Percentiles rank a stretch among this genome's conserved stretches.
These are phyloP conservation scores for Shinisaurus crocodilurus DNA, from an alignment of 2,113 vertebrate genomes.

Conservation along the genomic window DNA sequence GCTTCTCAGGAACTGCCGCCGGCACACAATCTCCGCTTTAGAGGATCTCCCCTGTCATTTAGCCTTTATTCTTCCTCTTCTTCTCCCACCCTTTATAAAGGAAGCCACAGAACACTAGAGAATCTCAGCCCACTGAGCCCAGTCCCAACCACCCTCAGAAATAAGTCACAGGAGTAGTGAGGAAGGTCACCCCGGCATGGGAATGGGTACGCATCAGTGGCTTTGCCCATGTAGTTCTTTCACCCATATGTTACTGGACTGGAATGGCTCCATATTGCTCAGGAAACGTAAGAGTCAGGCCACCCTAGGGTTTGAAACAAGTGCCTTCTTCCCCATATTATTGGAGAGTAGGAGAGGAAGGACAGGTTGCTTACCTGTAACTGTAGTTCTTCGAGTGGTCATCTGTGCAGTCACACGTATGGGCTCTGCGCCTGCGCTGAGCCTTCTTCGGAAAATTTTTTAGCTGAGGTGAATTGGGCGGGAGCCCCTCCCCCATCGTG, in stretches of 20 bases:
- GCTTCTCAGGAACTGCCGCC: background rate
- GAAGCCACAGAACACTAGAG: background rate
- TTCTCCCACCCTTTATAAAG: background rate
- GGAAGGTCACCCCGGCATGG: background rate
- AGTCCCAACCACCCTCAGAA: background rate
- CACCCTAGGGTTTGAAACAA: background rate
- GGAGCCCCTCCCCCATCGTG: too few species aligned
- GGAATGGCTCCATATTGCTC: background rate
- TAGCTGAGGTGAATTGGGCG: too few species aligned
- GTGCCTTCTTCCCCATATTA: background rate
- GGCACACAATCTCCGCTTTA: background rate
- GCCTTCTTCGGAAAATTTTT: too few species aligned
- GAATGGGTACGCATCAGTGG: background rate
- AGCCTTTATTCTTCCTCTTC: background rate
- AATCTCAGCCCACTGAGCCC: background rate
- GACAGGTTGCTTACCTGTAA: too few species aligned
- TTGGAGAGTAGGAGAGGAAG: too few species aligned
- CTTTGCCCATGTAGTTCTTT: background rate
- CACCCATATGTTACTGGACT: background rate
- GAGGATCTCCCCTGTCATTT: background rate
- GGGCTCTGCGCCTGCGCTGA: too few species aligned
- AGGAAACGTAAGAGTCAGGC: background rate
- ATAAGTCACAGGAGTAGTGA: background rate
- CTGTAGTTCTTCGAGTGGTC: too few species aligned
- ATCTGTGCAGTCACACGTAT: too few species aligned